Base-by-base conservation (phyloP, 30 jellyfish, hydroid and myxozoan species). In the Nemopilema nomurai region DNA sequence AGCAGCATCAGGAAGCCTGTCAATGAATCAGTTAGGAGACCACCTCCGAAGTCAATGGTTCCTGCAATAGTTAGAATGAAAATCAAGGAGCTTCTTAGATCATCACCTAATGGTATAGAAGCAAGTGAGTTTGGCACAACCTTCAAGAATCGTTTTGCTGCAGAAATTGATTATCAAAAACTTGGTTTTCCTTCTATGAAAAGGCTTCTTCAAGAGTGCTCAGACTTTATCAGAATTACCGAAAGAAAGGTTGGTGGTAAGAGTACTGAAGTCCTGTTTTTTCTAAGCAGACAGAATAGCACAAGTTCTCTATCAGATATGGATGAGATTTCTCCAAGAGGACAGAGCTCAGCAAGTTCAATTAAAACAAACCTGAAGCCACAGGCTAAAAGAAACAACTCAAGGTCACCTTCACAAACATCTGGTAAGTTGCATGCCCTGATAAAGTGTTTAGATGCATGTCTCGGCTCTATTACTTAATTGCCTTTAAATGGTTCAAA, bases 71-170 rank as follows among this genome's bases (percentile, higher is more conserved):
- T 80, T 7, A 77, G 98, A 30, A 76, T 80, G 77, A 91, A 87
- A 65, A 33, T 91, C 22, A 80, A 70, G 67, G 94, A 91, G 66
- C 91, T 91, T 17, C n/a, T 91, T 50, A 64, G 69, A 51, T 80
- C 81, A n/a, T 76, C 73, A 51, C 98, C 96, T 1, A 67, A 71
- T 24, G 98, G 98, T 51, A 24, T 87, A 28, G 80, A 76, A 4
- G 69, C 77, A 23, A 57, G 25, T 18, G 0, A 4, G 69, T 87
- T 85, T 63, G 95, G 81, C 9, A 49, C 28, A 1, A 64, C 90
- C 0, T 91, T 33, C 67, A 63, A 74, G 28, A 79, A 72, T 21
- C 82, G 90, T 16, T 86, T 51, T 82, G 96, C 94, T 1, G n/a
- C 57, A 67, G 90, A 81, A 50, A 29, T 91, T 16, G 51, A 78